Evolutionary conservation across 2,888 invertebrate species (phyloP), one percentile per base, ranked within the genome.

Genomic region (Acleris emargana): DNA sequence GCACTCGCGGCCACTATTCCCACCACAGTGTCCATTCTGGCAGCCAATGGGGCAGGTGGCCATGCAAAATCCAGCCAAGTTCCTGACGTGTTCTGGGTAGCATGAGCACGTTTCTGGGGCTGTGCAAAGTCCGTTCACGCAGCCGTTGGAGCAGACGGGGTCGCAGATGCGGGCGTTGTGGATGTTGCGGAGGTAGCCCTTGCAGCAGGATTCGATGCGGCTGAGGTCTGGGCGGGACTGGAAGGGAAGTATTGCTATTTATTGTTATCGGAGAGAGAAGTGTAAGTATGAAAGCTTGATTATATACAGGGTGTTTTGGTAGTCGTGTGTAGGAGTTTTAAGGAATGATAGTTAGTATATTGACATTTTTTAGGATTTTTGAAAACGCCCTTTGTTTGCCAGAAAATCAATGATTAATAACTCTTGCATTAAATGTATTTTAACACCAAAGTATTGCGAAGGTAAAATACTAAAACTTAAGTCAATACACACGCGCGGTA

Each of bases 11-110:
- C 94, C 91, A 0, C 93, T 86, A 69, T 94, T 88, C 32, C 32
- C 32, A 9, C 32, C 9, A 70, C 96, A 96, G 2, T 93, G 88
- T 0, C 96, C 96, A 69, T 96, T 94, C 68, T 94, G 92, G 72
- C 96, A 96, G 0, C 94, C 94, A 20, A 95, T 93, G 0, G 95
- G 95, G 66, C 96, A 96, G 0, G 95, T 95, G 2, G 95, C 91
- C 0, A 95, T 87, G 71, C 96, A 96, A 64, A 90, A 82, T 1
- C 87, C 93, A 7, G 78, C 92, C 17, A 86, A 73, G 70, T 94
- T 94, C 73, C 89, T 93, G 28, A 94, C 92, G 73, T 93, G 94
- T 52, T 95, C 95, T 7, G 93, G 88, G 73, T 91, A 93, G 80
- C 96, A 95, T 6, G 89, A 88, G 88, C 96, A 95, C 0, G 91